These are phyloP conservation scores for Nomada flava DNA, from an alignment of 2,888 invertebrate genomes.

Conservation along the genomic window DNA sequence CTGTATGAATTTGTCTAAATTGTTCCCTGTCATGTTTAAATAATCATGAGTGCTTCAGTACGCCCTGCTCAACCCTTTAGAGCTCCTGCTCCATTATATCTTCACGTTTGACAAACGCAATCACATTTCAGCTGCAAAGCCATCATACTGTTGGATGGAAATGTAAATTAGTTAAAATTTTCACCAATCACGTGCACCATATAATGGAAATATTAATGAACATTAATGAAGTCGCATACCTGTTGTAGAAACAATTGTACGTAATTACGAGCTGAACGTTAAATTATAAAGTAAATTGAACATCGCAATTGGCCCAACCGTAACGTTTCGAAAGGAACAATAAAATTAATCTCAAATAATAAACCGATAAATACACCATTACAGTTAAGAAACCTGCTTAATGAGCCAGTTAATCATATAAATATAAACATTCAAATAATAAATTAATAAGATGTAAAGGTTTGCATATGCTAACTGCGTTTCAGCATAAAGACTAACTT, in stretches of 20 bases:
- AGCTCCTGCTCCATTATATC: conserved; percentile 1
- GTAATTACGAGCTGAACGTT: too few relatives aligned
- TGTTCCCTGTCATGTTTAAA: conserved; percentile 15
- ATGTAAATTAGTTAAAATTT: conserved; percentile 29
- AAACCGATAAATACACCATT: neutral
- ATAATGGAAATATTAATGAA: neutral
- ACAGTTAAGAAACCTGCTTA: too few relatives aligned
- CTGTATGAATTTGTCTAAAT: neutral
- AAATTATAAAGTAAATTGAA: too few relatives aligned
- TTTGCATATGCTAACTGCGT: too few relatives aligned
- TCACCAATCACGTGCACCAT: neutral
- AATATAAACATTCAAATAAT: too few relatives aligned
- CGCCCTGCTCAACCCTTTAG: conserved; percentile 22
- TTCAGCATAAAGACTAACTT: too few relatives aligned
- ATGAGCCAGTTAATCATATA: too few relatives aligned
- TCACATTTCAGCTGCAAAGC: conserved; percentile 20
- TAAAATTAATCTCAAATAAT: too few relatives aligned
- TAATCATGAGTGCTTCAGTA: conserved; percentile 25
- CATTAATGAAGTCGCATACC: neutral
- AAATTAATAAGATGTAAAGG: too few relatives aligned
- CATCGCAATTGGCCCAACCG: too few relatives aligned
- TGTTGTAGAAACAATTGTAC: too few relatives aligned
- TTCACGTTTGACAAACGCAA: conserved; percentile 39
- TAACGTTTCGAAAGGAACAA: too few relatives aligned
- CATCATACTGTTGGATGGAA: conserved; percentile 7